Evolutionary conservation across 1,140 invertebrate species (phyloP), one percentile per base, ranked within the genome.

Genomic region (Drusus annulatus): DNA sequence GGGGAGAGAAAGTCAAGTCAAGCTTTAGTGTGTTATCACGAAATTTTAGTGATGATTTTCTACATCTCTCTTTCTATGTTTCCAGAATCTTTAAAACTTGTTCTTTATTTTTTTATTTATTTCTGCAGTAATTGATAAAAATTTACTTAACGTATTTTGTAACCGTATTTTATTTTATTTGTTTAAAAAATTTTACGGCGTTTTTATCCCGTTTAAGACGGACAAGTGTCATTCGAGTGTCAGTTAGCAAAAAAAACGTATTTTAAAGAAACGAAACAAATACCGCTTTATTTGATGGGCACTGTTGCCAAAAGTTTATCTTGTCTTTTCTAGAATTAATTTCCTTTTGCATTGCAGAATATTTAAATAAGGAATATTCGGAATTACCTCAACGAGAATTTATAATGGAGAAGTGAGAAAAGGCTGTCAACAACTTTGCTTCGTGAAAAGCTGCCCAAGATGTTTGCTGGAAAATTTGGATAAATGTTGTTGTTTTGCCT

Each of bases 281-380:
- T 25, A 51, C 15, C 50, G 71, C 21, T 76, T 76, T 54, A 25
- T 76, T 76, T 76, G 74, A 76, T 56, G 74, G 74, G 54, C 56
- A 56, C 60, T 56, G 52, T 56, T 56, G 52, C 74, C 56, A 19
- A 76, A 76, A 76, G 23, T 76, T 76, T 76, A 36, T 19, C 31
- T 58, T 50, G 56, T 36, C 28, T 50, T 56, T 56, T 13, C 28
- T 31, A 17, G 36, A 76, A 76, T 62, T 76, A 76, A 76, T 76
- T 76, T 76, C 74, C 74, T 45, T 21, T 76, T 19, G 23, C 23
- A 76, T 13, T 76, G 56, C 74, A 45, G 51, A 76, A 76, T 58
- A 76, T 76, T 76, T 60, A 60, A 76, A 76, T 60, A 60, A 76
- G 58, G 45, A 76, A 76, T 76, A 76, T 76, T 76, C 74, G 28